Conservation (phyloP, 2,113 vertebrate species). For the Butastur rufipennis region DNA sequence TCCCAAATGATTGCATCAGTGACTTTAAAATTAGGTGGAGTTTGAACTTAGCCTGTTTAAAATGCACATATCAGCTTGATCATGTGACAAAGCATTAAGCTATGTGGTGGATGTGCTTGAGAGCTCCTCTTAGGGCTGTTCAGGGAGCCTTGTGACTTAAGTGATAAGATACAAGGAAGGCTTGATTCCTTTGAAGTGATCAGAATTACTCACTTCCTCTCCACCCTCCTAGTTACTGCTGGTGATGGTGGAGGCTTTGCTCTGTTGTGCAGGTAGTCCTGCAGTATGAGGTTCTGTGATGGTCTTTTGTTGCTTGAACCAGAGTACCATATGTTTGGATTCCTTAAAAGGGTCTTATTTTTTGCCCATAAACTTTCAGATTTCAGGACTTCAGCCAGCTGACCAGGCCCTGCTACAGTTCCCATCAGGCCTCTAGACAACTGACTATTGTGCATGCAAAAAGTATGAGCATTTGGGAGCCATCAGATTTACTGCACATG, state of each 20-base stretch:
- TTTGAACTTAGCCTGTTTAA: background rate
- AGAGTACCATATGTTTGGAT: background rate
- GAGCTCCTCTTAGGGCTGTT: background rate
- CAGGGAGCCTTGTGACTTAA: background rate
- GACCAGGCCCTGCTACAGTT: background rate
- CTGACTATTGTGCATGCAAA: background rate
- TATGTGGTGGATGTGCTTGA: background rate
- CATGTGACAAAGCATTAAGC: rapidly evolving
- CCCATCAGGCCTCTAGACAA: background rate
- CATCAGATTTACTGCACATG: background rate
- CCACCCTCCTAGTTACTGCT: background rate
- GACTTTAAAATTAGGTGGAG: background rate
- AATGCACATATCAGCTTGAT: background rate
- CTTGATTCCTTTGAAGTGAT: background rate
- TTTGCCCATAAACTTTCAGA: background rate
- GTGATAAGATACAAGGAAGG: background rate
- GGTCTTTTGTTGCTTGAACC: background rate
- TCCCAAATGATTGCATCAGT: background rate
- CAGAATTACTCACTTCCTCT: background rate
- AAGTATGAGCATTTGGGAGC: background rate
- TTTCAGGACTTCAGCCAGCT: background rate
- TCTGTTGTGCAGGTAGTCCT: background rate
- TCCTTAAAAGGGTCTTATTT: background rate
- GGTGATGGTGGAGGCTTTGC: background rate
- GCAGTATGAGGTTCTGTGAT: background rate